phyloP scores from a whole-genome alignment of 1,140 invertebrate genomes.

The Pachyrhynchus sulphureomaculatus region DNA sequence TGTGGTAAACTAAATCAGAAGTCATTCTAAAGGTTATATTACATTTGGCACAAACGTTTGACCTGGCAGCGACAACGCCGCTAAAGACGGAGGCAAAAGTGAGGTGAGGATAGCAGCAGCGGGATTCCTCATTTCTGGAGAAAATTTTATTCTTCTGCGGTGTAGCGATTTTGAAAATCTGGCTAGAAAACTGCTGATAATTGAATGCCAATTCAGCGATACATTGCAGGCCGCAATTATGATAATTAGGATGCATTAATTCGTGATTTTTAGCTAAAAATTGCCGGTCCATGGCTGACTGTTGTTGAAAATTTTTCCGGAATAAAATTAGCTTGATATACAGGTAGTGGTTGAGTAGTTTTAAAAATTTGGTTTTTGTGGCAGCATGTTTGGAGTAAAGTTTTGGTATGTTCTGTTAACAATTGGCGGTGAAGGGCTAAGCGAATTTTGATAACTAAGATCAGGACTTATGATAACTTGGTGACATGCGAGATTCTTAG shows the following conservation, averaged over 20 bases:
- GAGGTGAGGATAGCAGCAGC: constrained; percentile 71
- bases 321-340: constrained; percentile 55
- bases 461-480: constrained; percentile 73
- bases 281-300: constrained; percentile 41
- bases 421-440: constrained; percentile 67
- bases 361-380: constrained; percentile 58
- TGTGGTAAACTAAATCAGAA: constrained; percentile 96
- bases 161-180: constrained; percentile 45
- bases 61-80: constrained; percentile 80
- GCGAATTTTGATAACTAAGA: constrained; percentile 70
- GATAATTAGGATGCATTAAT: constrained; percentile 49
- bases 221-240: too few relatives aligned
- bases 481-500: constrained; percentile 56
- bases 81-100: constrained; percentile 78
- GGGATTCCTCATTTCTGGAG: constrained; percentile 58
- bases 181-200: constrained; percentile 44
- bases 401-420: constrained; percentile 50
- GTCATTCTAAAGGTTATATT: constrained; percentile 98
- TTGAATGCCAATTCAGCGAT: constrained; percentile 56
- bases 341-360: constrained; percentile 49
- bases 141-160: constrained; percentile 51
- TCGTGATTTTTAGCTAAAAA: constrained; percentile 45
- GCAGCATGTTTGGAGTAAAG: constrained; percentile 56
- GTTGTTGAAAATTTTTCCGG: constrained; percentile 46
- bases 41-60: constrained; percentile 98